A percentile compares a stretch with the other conserved stretches of the same genome.
Evolutionary conservation across 1,140 invertebrate genomes (phyloP).

Genomic region (Zeugodacus cucurbitae): DNA sequence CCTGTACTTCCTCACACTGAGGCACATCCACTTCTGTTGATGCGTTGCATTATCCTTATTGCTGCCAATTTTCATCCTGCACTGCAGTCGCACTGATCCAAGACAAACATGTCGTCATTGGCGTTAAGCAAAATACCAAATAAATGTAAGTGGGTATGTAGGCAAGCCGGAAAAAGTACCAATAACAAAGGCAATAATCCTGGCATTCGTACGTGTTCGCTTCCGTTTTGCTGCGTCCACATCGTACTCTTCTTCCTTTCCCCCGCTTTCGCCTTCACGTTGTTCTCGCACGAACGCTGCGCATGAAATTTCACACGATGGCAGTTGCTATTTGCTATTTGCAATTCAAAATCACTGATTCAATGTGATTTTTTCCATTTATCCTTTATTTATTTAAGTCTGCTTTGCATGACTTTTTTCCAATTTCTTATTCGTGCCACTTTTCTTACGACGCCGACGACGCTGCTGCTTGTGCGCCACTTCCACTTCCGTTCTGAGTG

Average conservation of each 20-base stretch:
- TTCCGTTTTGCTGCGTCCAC: not conserved
- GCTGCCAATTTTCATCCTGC: not conserved
- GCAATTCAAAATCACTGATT: constrained; percentile 35
- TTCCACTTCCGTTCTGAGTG: not conserved
- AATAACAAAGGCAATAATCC: constrained; percentile 35
- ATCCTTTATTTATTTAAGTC: constrained; percentile 32
- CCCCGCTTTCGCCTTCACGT: not conserved
- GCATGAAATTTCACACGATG: not conserved
- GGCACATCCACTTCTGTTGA: no score
- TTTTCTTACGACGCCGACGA: not conserved
- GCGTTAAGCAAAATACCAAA: constrained; percentile 11
- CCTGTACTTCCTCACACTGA: no score
- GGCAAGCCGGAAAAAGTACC: not conserved
- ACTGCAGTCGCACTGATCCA: not conserved
- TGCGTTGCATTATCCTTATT: not conserved
- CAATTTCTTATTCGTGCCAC: not conserved
- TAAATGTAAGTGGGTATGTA: not conserved
- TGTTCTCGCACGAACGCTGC: not conserved
- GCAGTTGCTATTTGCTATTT: constrained; percentile 28
- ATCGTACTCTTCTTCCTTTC: no score
- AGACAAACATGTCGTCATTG: not conserved
- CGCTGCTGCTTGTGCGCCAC: not conserved
- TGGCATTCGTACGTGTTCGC: constrained; percentile 3
- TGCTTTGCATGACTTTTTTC: not conserved
- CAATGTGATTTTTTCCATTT: constrained; percentile 30